Base-by-base conservation (phyloP, 2,797 vertebrate species). In the Limosa lapponica region DNA sequence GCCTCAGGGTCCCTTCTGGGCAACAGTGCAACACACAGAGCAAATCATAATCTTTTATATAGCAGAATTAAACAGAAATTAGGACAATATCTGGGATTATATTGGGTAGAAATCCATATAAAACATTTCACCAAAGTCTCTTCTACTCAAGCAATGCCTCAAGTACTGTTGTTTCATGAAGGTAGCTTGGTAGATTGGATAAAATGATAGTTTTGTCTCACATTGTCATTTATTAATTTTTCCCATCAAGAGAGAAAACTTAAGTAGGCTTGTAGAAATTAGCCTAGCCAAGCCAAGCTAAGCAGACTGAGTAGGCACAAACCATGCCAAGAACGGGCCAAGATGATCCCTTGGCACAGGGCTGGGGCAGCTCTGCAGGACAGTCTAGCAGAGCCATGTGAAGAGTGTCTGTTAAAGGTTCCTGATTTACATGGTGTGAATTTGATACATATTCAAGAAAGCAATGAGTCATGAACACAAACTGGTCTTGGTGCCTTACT, bases 391-490 rank as follows among this genome's bases (percentile, higher is more conserved):
- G 77, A 93, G 67, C n/a, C 9, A 8, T 13, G 22, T 15, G 44
- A 39, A 61, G n/a, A 58, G n/a, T 1, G 52, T 66, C 86, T 83
- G 75, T 4, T 58, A 55, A 61, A 90, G 86, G 65, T 77, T 64
- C 39, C 67, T 30, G 36, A 34, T 59, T 16, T 44, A 44, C 0
- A 3, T 5, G 61, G 58, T 2, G 6, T 5, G 16, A n/a, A 46
- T 70, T 73, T 96, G 90, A 89, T 59, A 89, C 8, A 7, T 3
- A 30, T 66, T 92, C 90, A 94, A 93, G 58, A 92, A 82, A 70
- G 39, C 77, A 90, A 71, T 61, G 89, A 92, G 59, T 92, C 92
- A 75, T 81, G n/a, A 87, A 66, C 36, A 27, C 43, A 90, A 51
- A 75, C 43, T 36, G 32, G 16, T 51, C 58, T 78, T 10, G 0